Conservation (phyloP, 2,113 vertebrate species). For the Labeo rohita region DNA sequence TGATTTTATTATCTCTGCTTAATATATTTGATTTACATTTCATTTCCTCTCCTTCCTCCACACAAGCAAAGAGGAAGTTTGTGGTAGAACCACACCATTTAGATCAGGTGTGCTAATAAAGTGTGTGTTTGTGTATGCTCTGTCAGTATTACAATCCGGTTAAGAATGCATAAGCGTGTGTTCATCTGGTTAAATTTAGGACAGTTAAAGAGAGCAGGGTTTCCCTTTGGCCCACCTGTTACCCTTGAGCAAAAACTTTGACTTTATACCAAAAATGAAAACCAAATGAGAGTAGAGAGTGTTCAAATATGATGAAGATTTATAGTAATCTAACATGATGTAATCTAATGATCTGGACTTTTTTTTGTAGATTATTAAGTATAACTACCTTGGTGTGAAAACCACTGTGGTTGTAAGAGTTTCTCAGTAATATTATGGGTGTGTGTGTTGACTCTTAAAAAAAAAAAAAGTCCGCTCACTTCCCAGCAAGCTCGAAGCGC, state of each 20-base stretch:
- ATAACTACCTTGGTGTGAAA: background rate
- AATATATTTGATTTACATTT: background rate
- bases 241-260: background rate
- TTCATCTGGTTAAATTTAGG: background rate
- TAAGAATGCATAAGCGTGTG: background rate
- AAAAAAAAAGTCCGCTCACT: conserved; percentile 18
- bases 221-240: background rate
- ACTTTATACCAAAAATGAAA: conserved; percentile 1
- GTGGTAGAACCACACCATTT: conserved; percentile 16
- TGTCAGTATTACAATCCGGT: background rate
- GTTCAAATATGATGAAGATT: background rate
- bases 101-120: conserved; percentile 22
- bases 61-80: background rate
- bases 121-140: background rate
- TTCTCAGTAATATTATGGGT: background rate
- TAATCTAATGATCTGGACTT: background rate
- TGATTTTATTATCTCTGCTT: background rate
- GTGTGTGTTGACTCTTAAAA: background rate
- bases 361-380: background rate
- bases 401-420: background rate
- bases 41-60: background rate
- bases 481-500: background rate
- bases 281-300: background rate
- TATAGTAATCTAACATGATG: background rate
- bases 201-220: background rate